phyloP scores from a whole-genome alignment of 92 coral and sea anemone genomes.

The Siderastrea siderea region DNA sequence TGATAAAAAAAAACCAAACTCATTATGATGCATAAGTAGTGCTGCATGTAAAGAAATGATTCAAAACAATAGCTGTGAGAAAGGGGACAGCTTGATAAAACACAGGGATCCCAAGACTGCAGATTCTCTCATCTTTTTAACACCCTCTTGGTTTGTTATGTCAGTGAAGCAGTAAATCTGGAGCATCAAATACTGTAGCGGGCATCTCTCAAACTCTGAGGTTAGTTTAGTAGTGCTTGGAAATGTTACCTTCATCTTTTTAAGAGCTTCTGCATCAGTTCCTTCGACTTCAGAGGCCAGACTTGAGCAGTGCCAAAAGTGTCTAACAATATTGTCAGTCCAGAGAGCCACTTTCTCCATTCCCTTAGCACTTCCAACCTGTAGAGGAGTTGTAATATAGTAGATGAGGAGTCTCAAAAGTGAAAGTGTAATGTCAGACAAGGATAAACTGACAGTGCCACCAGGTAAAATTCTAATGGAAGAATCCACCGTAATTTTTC shows the following conservation, averaged over 20 bases:
- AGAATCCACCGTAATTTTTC: too few species aligned
- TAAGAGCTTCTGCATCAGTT: constrained; percentile 12
- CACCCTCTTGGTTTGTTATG: too few species aligned
- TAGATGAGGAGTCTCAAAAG: too few species aligned
- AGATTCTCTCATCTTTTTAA: too few species aligned
- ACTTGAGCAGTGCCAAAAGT: constrained; percentile 62
- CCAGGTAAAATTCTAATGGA: too few species aligned
- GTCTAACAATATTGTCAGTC: constrained; percentile 53
- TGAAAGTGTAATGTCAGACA: too few species aligned
- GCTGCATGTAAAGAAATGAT: neutral
- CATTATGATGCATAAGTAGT: neutral
- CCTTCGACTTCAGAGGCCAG: neutral
- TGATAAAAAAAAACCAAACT: neutral
- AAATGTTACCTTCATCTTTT: constrained; percentile 1
- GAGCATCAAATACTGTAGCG: too few species aligned
- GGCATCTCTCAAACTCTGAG: neutral
- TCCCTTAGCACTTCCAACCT: constrained; percentile 59
- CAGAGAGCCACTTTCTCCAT: constrained; percentile 47
- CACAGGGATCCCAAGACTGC: too few species aligned
- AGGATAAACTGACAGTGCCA: too few species aligned
- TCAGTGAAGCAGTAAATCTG: too few species aligned
- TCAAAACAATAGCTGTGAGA: neutral
- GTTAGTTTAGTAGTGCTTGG: neutral
- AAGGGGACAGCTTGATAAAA: neutral
- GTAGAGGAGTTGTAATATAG: neutral